These are phyloP conservation scores for Monochamus saltuarius DNA, from an alignment of 1,140 invertebrate species.

Conservation along the genomic window DNA sequence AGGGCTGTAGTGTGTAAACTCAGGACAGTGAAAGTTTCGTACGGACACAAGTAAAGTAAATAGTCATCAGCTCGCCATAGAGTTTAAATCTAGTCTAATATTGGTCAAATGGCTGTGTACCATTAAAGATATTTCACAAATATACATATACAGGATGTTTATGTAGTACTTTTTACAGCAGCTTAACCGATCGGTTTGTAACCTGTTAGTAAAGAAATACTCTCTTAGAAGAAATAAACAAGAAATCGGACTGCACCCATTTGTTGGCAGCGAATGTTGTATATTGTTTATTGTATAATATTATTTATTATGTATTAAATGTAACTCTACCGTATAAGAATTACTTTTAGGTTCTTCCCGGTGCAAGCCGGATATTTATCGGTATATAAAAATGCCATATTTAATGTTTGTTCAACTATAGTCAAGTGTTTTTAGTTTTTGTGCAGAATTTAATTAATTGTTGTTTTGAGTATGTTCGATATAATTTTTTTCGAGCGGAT, in stretches of 20 bases:
- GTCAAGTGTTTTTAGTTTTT: background rate
- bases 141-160: constrained; percentile 18
- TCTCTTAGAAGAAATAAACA: constrained; percentile 9
- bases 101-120: constrained; percentile 42
- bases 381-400: constrained; percentile 4
- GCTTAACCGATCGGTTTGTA: constrained; percentile 13
- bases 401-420: constrained; percentile 15
- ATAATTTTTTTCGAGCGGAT: constrained; percentile 1
- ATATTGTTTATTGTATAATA: background rate
- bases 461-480: constrained; percentile 1
- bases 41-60: constrained; percentile 1
- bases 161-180: too few relatives aligned
- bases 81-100: constrained; percentile 36
- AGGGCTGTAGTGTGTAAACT: constrained; percentile 57
- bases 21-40: background rate
- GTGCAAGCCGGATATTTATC: constrained; percentile 18
- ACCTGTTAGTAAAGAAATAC: constrained; percentile 17
- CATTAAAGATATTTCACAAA: constrained; percentile 41
- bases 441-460: background rate
- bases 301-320: background rate
- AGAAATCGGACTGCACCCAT: constrained; percentile 12
- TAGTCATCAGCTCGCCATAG: constrained; percentile 27
- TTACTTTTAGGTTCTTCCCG: constrained; percentile 12
- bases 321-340: background rate
- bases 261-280: constrained; percentile 13